Evolutionary conservation across 2,113 vertebrate species (phyloP), one percentile per base, ranked within the genome.

Genomic region (Mustela nigripes): DNA sequence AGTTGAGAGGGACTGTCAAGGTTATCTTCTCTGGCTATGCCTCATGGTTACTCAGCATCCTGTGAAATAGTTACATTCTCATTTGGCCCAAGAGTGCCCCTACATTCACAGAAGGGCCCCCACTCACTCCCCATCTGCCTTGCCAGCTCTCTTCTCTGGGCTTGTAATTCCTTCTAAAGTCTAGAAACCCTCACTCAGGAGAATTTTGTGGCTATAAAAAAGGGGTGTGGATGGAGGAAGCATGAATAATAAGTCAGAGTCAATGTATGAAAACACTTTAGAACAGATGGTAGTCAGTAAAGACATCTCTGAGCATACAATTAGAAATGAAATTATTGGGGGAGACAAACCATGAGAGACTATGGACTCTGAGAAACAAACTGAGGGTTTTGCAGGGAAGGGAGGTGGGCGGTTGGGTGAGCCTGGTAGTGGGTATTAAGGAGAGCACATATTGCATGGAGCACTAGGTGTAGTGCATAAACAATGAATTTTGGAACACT

Each of bases 241-340:
- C n/a, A 73, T 60, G 33, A 93, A 86, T 69, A 45, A 56, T 45
- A 83, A 48, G 15, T 76, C 12, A 62, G 69, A 93, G 28, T 96
- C 73, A 94, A 74, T 36, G 19, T 73, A 28, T 28, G 42, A 93
- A 96, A 94, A 92, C 31, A n/a, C 50, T 65, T 89, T 91, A 90
- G 71, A 95, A 71, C 81, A 88, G 50, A 39, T 95, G 45, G 48
- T 73, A 60, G 31, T 95, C 39, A 53, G 62, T 94, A 95, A 76
- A 95, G 71, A 56, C 56, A 79, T 63, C 42, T 96, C 69, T 89
- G 53, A 65, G 7, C 53, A 92, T 71, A 73, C 10, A 9, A 5
- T 94, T 93, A 96, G 36, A 89, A 94, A 73, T 95, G 65, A 67
- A 62, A 76, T 93, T 97, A 56, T 90, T 92, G 16, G 53, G 5